Evolutionary conservation across 2,888 invertebrate species (phyloP), one percentile per base, ranked within the genome.

Genomic region (Sabatieria punctata): DNA sequence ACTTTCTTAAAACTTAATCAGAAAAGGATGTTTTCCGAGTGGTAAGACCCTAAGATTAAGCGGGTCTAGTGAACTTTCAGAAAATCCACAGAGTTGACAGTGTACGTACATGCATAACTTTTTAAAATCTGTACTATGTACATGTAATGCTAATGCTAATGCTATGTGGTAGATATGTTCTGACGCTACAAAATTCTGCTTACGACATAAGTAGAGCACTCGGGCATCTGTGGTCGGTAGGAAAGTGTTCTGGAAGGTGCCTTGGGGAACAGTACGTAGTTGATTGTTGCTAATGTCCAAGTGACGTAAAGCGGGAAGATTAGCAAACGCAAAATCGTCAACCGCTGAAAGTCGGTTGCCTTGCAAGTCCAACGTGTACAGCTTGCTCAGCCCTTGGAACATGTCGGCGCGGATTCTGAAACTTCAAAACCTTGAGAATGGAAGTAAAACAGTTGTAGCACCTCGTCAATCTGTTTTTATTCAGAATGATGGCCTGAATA

Each of bases 401-500:
- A 60, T 59, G 46, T 59, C 58, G 8, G 54, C 52, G n/a, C 59
- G 58, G 27, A 64, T 54, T 48, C 64, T 64, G 51, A 39, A 58
- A 51, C 45, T 51, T 46, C 23, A 2, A 1, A 18, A 8, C 8
- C 18, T 38, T 38, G 8, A 8, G 8, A 8, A 18, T 38, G 38
- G 21, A 8, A 38, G 21, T 13, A 38, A 38, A 30, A 11, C 11
- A 30, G 30, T 8, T 11, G 15, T 30, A 30, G 30, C 8, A 11
- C 30, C 23, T 43, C 15, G 6, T 23, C 25, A 63, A 54, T 52
- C 60, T 51, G 52, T 63, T 63, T 48, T 62, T 60, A 49, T 64
- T 63, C 46, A 63, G 49, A n/a, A 64, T 59, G 49, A 63, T 60
- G 4, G 61, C 61, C 49, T 63, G 62, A 27, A 63, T 60, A 23